Base-by-base conservation (phyloP, 2,888 invertebrate species). In the Opisthograptis luteolata region DNA sequence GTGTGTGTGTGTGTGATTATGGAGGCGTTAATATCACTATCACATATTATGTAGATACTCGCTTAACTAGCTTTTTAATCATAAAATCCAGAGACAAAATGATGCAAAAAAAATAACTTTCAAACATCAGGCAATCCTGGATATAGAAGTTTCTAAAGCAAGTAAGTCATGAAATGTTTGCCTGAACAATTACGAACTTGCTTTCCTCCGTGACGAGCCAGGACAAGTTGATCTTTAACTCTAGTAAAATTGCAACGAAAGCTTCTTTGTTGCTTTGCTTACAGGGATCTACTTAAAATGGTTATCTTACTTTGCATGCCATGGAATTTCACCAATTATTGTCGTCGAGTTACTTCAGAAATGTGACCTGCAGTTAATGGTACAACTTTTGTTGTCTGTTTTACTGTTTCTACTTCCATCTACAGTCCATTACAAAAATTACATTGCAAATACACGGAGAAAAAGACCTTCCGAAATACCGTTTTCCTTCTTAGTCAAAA, bases 291-390 rank as follows among this genome's bases (percentile, higher is more conserved):
- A 2, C 0, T 13, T 41, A 22, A 14, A 32, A 9, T 24, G 14
- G 41, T 8, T 24, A 15, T 25, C 15, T 14, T 2, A 7, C 24
- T 32, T 41, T 9, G 22, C 41, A 31, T 41, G 41, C 31, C 7
- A 41, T 41, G 15, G 24, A 32, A 41, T 30, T 15, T 24, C 24
- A 32, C 41, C 41, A 41, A 32, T 41, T 41, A 41, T 41, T 41
- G 41, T 32, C 41, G 30, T 41, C 22, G n/a, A 31, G 12, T 4
- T 24, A 41, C 9, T 22, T 2, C 2, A 34, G 10, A 22, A 41
- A 32, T 15, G 14, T 32, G 22, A 32, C n/a, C 19, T 24, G 36
- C 22, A 30, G 28, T 30, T 15, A 31, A 15, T 42, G 10, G 15
- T 10, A 15, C 7, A 17, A 25, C 24, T 50, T 47, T 47, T 40